These are phyloP conservation scores for Yasuhikotakia modesta DNA, from an alignment of 2,797 vertebrate genomes.

Conservation along the genomic window DNA sequence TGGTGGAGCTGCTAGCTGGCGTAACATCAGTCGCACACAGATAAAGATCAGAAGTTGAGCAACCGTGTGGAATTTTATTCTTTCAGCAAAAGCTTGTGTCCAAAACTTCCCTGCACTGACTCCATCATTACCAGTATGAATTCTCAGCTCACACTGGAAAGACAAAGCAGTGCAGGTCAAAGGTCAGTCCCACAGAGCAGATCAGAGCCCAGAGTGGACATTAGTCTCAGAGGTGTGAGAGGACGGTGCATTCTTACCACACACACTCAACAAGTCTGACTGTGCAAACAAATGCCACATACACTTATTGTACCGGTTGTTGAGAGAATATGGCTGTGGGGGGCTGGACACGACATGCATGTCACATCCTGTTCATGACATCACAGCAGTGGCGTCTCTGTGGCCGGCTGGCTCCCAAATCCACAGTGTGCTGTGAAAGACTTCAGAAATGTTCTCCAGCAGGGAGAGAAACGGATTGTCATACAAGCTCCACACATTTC, in stretches of 20 bases:
- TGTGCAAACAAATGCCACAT: slow-evolving; percentile 44
- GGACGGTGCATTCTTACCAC: slow-evolving; percentile 15
- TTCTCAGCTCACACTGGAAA: slow-evolving; percentile 6
- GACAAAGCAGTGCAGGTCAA: background rate
- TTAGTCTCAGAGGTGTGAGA: slow-evolving; percentile 29
- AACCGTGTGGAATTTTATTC: slow-evolving; percentile 28
- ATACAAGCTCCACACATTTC: slow-evolving; percentile 16
- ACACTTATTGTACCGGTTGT: slow-evolving; percentile 14
- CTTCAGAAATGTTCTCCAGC: slow-evolving; percentile 23
- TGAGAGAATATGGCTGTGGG: background rate
- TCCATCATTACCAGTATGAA: background rate
- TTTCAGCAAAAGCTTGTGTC: slow-evolving; percentile 2
- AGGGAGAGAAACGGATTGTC: slow-evolving; percentile 1
- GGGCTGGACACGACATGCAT: slow-evolving; percentile 38
- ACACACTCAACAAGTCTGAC: slow-evolving; percentile 36
- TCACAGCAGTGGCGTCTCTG: slow-evolving; percentile 36
- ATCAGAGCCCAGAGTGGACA: background rate
- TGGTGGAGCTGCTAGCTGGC: too few relatives aligned
- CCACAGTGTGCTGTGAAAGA: slow-evolving; percentile 50
- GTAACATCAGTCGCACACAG: too few relatives aligned
- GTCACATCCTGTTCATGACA: slow-evolving; percentile 43
- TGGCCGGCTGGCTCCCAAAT: slow-evolving; percentile 38
- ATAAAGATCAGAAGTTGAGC: background rate
- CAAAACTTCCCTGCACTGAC: background rate
- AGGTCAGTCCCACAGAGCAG: slow-evolving; percentile 13